A percentile compares a stretch with the other conserved stretches of the same genome.
These are phyloP conservation scores for Conistra vaccinii DNA, from an alignment of 2,888 invertebrate genomes.

Conservation along the genomic window DNA sequence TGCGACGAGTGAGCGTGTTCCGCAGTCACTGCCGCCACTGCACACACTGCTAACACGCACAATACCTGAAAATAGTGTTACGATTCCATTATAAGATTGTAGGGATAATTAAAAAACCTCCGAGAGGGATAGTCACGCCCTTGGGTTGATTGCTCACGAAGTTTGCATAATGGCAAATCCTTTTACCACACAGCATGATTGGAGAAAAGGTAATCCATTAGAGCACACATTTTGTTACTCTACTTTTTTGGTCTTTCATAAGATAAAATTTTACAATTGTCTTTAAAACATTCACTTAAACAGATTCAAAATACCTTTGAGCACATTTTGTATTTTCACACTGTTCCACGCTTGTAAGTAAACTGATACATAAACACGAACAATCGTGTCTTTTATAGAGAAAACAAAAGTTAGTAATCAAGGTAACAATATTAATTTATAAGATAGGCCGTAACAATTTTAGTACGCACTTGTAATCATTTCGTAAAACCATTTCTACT, in stretches of 20 bases:
- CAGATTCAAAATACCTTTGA: constrained; percentile 43
- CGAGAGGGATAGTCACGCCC: too few species aligned
- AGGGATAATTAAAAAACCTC: not conserved
- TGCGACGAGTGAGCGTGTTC: constrained; percentile 69
- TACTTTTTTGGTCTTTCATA: not conserved
- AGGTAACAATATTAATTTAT: constrained; percentile 45
- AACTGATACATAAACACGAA: constrained; percentile 48
- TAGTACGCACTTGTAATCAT: constrained; percentile 44
- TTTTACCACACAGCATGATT: not conserved
- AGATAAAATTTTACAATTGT: too few species aligned
- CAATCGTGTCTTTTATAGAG: constrained; percentile 53
- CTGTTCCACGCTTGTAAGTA: constrained; percentile 20
- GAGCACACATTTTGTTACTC: too few species aligned
- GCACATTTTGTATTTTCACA: constrained; percentile 43
- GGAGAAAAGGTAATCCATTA: not conserved
- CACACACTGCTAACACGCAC: constrained; percentile 33
- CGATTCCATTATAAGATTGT: not conserved
- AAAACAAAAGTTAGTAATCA: constrained; percentile 57
- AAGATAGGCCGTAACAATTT: constrained; percentile 46
- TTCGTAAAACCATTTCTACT: constrained; percentile 56
- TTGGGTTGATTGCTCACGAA: not conserved
- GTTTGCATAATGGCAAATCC: not conserved
- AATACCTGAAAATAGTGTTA: constrained; percentile 41
- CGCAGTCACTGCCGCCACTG: constrained; percentile 31
- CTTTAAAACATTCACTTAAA: constrained; percentile 2